A percentile compares a stretch with the other conserved stretches of the same genome.
phyloP scores from a whole-genome alignment of 2,113 vertebrate species.

The Lethenteron reissneri region DNA sequence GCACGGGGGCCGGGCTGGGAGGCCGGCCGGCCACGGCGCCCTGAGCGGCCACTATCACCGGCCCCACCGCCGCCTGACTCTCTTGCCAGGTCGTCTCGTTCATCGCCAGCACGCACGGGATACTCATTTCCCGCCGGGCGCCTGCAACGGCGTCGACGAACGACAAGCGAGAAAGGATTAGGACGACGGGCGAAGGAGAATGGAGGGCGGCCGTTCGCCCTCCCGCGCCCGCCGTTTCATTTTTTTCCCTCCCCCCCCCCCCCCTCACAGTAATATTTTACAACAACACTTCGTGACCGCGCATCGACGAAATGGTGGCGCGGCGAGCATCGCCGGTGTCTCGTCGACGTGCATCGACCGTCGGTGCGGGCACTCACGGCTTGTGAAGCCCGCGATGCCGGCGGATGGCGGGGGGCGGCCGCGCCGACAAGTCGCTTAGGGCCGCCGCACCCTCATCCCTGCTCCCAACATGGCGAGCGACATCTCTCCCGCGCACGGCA shows the following conservation, averaged over 20 bases:
- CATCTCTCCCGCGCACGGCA: conserved; percentile 11
- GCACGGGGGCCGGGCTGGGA: not conserved
- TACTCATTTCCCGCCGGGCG: conserved; percentile 31
- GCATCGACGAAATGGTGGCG: not conserved
- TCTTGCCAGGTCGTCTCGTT: conserved; percentile 47
- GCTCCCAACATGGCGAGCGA: conserved; percentile 16
- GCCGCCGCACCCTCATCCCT: not conserved
- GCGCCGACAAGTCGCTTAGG: conserved; percentile 1
- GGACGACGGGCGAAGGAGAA: not conserved
- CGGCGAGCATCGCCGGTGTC: not conserved
- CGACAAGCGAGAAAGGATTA: not conserved
- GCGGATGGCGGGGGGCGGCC: not conserved
- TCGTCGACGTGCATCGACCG: no score
- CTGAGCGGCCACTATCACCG: conserved; percentile 18
- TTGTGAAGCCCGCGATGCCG: not conserved
- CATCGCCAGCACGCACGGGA: conserved; percentile 38
- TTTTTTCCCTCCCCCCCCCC: not conserved
- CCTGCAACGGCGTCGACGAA: conserved; percentile 13
- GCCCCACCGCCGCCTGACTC: conserved; percentile 31
- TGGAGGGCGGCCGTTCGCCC: not conserved
- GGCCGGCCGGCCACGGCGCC: conserved; percentile 16
- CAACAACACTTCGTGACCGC: not conserved
- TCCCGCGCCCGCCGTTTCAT: not conserved
- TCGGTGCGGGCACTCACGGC: no score
- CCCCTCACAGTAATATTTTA: not conserved